These are phyloP conservation scores for Adelognathus sp. DNA, from an alignment of 2,888 invertebrate species.

Conservation along the genomic window DNA sequence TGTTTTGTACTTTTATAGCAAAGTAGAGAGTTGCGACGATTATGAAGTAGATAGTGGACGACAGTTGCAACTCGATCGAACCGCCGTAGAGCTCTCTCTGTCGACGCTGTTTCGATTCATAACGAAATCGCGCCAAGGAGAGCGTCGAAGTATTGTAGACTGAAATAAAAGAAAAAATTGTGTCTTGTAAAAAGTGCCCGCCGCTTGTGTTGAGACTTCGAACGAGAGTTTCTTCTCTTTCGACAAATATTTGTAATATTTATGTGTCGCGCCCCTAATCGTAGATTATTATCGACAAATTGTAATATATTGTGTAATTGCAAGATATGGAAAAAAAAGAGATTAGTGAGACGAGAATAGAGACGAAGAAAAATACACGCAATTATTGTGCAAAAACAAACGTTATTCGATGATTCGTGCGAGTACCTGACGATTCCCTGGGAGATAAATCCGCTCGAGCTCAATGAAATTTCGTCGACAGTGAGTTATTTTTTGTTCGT, in stretches of 20 bases:
- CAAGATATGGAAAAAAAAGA: slow-evolving; percentile 22
- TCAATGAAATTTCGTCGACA: slow-evolving; percentile 61
- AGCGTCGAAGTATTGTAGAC: slow-evolving; percentile 51
- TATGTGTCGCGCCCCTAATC: slow-evolving; percentile 55
- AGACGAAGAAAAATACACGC: slow-evolving; percentile 25
- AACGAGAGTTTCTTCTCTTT: slow-evolving; percentile 8
- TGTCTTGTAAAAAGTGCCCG: slow-evolving; percentile 61
- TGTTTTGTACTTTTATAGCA: slow-evolving; percentile 77
- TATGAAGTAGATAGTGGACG: slow-evolving; percentile 8
- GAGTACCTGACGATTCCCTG: slow-evolving; percentile 2
- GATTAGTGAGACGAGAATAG: slow-evolving; percentile 39
- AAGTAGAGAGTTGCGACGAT: slow-evolving; percentile 20
- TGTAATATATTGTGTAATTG: slow-evolving; percentile 60
- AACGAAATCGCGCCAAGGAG: not conserved
- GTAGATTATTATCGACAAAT: slow-evolving; percentile 47
- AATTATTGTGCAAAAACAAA: not conserved
- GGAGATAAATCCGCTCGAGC: not conserved
- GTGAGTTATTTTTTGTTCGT: slow-evolving; percentile 71
- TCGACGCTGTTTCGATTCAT: not conserved
- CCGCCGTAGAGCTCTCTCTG: not conserved
- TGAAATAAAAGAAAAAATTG: slow-evolving; percentile 22
- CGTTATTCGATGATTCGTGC: not conserved
- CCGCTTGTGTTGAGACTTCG: slow-evolving; percentile 36
- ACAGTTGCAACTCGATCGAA: not conserved
- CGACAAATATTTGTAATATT: slow-evolving; percentile 61